Evolutionary conservation across 1,140 invertebrate genomes (phyloP).

Genomic region (Ganaspis sp.): DNA sequence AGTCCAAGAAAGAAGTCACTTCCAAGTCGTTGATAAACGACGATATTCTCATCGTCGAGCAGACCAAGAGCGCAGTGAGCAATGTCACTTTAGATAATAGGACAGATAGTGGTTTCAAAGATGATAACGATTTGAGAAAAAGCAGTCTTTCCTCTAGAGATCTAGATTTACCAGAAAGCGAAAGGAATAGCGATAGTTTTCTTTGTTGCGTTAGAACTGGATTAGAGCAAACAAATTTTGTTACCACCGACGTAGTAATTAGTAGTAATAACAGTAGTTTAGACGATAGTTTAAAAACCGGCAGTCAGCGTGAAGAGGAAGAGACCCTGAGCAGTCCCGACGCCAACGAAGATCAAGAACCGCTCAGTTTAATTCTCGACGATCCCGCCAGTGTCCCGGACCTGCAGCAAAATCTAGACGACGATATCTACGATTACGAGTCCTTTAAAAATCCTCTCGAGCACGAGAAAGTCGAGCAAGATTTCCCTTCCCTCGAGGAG

Average conservation of each 20-base stretch:
- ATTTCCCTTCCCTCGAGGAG: too few species aligned
- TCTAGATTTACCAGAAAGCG: constrained; percentile 52
- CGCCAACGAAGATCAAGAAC: constrained; percentile 61
- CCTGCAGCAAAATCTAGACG: constrained; percentile 59
- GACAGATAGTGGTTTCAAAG: constrained; percentile 52
- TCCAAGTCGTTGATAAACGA: constrained; percentile 49
- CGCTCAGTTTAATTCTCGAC: constrained; percentile 64
- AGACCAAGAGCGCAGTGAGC: constrained; percentile 62
- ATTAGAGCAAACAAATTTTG: constrained; percentile 52
- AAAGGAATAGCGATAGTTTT: constrained; percentile 54
- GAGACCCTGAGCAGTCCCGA: constrained; percentile 60
- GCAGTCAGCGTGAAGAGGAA: constrained; percentile 54
- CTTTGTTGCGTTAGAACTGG: constrained; percentile 44
- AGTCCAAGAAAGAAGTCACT: constrained; percentile 33
- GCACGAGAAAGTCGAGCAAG: constrained; percentile 14
- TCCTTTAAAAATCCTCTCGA: constrained; percentile 60
- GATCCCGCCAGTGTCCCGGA: constrained; percentile 61
- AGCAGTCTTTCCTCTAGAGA: constrained; percentile 51
- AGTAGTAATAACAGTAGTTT: constrained; percentile 67
- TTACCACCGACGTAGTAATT: constrained; percentile 54
- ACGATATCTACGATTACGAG: constrained; percentile 74
- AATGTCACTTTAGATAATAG: constrained; percentile 63
- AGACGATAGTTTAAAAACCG: constrained; percentile 64
- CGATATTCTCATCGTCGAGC: constrained; percentile 67
- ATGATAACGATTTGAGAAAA: constrained; percentile 47